Evolutionary conservation across 2,888 invertebrate species (phyloP).

Genomic region (Drosophila antonietae): DNA sequence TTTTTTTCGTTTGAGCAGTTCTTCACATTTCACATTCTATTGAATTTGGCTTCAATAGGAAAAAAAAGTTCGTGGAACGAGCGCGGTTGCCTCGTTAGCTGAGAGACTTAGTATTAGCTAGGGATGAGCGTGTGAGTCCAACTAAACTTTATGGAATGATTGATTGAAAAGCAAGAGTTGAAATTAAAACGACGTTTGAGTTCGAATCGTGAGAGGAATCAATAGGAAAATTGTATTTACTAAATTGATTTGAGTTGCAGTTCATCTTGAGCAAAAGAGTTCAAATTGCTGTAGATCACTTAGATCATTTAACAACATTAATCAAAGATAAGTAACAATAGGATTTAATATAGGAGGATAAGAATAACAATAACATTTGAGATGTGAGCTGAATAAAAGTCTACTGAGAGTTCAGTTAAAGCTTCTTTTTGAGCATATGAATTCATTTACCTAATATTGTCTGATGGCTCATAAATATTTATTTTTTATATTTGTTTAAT

Average conservation of each 20-base stretch:
- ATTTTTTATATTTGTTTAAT: too few species aligned
- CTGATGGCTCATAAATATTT: too few species aligned
- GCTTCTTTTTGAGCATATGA: too few species aligned
- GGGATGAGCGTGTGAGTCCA: not conserved
- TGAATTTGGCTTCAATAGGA: not conserved
- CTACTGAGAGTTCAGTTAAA: too few species aligned
- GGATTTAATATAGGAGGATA: too few species aligned
- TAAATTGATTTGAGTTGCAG: not conserved
- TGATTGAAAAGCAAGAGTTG: not conserved
- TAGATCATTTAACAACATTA: too few species aligned
- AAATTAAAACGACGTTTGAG: not conserved
- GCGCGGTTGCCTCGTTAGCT: slow-evolving; percentile 21
- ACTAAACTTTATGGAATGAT: not conserved
- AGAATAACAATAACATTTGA: too few species aligned
- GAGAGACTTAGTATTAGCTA: slow-evolving; percentile 2
- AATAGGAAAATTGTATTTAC: not conserved
- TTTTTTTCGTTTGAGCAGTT: not conserved
- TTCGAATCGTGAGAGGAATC: not conserved
- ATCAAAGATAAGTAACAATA: too few species aligned
- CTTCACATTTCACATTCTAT: not conserved
- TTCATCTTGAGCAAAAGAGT: not conserved
- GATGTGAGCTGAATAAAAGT: too few species aligned
- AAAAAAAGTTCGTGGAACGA: slow-evolving; percentile 4
- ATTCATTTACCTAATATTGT: too few species aligned
- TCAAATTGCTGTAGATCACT: too few species aligned